A percentile compares a stretch with the other conserved stretches of the same genome.
Conservation (phyloP, 1,140 invertebrate genomes). For the Aphelenchoides fujianensis region DNA sequence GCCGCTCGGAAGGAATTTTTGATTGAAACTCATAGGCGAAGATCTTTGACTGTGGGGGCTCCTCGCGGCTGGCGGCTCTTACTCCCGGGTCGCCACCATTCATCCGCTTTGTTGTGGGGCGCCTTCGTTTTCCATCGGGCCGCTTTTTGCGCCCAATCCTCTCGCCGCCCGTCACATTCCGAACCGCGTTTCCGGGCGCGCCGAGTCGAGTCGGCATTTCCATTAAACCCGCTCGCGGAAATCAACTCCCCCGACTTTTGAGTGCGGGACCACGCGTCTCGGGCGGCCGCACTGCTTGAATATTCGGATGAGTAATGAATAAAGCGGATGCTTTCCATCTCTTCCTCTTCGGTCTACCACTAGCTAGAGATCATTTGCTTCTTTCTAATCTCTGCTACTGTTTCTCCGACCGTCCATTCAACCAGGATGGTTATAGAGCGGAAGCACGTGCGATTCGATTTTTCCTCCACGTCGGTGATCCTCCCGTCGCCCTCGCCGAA, state of each 20-base stretch:
- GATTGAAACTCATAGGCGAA: neutral
- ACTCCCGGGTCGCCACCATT: neutral
- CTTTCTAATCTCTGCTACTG: neutral
- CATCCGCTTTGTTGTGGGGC: slow-evolving; percentile 4
- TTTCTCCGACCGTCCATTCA: slow-evolving; percentile 8
- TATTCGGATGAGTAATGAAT: too few relatives aligned
- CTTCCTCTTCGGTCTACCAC: too few relatives aligned
- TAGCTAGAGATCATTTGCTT: too few relatives aligned
- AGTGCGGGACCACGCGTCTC: too few relatives aligned
- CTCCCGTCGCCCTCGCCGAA: slow-evolving; percentile 19
- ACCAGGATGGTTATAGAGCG: slow-evolving; percentile 31
- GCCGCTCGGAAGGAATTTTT: neutral
- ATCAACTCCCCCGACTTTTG: neutral
- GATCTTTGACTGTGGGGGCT: neutral
- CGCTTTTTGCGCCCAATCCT: neutral
- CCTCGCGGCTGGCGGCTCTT: neutral
- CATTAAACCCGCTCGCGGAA: slow-evolving; percentile 9
- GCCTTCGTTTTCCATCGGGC: neutral
- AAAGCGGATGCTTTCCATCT: too few relatives aligned
- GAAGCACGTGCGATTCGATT: slow-evolving; percentile 30
- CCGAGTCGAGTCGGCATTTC: neutral
- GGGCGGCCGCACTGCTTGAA: too few relatives aligned
- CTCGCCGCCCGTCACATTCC: too few relatives aligned
- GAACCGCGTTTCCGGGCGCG: slow-evolving; percentile 1
- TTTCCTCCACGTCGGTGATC: slow-evolving; percentile 1